Conservation (phyloP, 2,797 vertebrate species). For the Falco berigora region DNA sequence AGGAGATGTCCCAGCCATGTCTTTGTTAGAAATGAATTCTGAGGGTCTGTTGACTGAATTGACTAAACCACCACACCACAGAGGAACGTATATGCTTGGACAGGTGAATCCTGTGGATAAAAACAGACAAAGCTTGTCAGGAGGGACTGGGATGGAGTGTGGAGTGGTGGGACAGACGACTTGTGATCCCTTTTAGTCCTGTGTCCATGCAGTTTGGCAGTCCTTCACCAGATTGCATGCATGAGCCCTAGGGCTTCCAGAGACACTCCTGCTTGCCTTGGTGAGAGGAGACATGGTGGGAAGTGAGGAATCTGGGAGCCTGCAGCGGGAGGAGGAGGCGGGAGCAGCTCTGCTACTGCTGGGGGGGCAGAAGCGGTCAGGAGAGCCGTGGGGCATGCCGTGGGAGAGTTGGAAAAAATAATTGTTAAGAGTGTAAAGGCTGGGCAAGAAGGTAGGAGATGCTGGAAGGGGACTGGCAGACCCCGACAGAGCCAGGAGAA, state of each 20-base stretch:
- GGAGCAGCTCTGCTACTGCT: not conserved
- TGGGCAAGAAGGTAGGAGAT: not conserved
- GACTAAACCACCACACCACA: accelerated
- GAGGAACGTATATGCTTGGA: not conserved
- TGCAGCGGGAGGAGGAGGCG: not conserved
- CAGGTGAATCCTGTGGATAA: not conserved
- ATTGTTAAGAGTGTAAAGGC: not conserved
- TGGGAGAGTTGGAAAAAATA: not conserved
- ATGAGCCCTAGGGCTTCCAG: not conserved
- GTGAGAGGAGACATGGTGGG: not conserved
- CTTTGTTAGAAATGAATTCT: not conserved
- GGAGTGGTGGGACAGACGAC: not conserved
- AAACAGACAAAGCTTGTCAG: not conserved
- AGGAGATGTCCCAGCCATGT: not conserved
- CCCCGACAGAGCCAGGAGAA: not conserved
- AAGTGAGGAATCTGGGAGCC: not conserved
- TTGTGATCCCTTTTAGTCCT: not conserved
- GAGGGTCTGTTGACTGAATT: not conserved
- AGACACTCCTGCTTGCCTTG: not conserved
- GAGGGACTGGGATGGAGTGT: not conserved
- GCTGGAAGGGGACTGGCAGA: not conserved
- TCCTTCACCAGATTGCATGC: not conserved
- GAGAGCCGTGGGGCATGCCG: not conserved
- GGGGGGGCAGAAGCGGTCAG: not conserved
- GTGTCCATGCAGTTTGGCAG: not conserved